A percentile compares a stretch with the other conserved stretches of the same genome.
Evolutionary conservation across 2,113 vertebrate genomes (phyloP).

Genomic region (Tamias sibiricus): DNA sequence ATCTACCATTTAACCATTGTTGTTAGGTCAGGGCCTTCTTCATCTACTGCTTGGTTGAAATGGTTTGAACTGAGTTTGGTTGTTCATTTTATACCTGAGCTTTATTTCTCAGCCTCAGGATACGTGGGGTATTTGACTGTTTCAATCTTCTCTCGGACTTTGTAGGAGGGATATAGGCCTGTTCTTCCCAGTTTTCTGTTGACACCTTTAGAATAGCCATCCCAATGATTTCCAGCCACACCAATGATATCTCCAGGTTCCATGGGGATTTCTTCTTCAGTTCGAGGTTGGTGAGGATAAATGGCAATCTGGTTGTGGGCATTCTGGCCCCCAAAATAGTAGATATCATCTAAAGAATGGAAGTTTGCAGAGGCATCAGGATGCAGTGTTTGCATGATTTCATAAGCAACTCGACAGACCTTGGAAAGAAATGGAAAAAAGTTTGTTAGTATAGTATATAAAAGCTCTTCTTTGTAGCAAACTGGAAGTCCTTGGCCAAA

Average conservation of each 20-base stretch:
- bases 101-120: constrained; percentile 96
- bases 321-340: constrained; percentile 99
- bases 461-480: neutral
- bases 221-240: constrained; percentile 99
- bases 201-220: constrained; percentile 98
- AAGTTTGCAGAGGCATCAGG: constrained; percentile 97
- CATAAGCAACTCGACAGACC: constrained; percentile 99
- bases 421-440: constrained; percentile 80
- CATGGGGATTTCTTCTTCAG: constrained; percentile 95
- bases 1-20: constrained; percentile 74
- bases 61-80: constrained; percentile 70
- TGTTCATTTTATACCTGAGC: constrained; percentile 58
- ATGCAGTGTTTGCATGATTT: constrained; percentile 99
- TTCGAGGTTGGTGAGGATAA: constrained; percentile 95
- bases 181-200: constrained; percentile 98
- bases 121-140: constrained; percentile 98
- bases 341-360: constrained; percentile 98
- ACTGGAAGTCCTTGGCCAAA: neutral
- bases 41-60: constrained; percentile 76
- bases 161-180: constrained; percentile 98
- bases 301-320: constrained; percentile 98
- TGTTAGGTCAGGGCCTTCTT: constrained; percentile 78
- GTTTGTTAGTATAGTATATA: constrained; percentile 45
- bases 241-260: constrained; percentile 97
- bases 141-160: constrained; percentile 98